Conservation (phyloP, 2,888 invertebrate genomes). For the Periphyllus acericola region DNA sequence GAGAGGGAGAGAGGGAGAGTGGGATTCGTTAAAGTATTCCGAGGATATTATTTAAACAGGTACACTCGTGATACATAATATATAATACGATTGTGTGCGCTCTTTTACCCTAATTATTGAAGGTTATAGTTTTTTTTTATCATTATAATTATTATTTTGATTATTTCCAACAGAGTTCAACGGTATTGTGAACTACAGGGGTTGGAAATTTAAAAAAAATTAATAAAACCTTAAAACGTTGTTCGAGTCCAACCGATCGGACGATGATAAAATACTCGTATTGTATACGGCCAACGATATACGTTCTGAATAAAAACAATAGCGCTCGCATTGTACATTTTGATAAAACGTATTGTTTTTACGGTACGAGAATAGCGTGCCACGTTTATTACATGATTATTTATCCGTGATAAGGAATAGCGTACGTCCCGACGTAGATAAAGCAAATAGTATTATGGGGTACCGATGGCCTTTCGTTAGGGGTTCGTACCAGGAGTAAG, state of each 20-base stretch:
- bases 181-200: too few relatives aligned
- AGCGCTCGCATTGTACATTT: neutral
- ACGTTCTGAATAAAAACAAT: neutral
- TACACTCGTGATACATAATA: neutral
- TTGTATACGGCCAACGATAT: neutral
- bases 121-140: neutral
- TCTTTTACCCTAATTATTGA: neutral
- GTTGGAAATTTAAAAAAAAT: too few relatives aligned
- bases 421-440: slow-evolving; percentile 12
- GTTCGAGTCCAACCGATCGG: neutral
- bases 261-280: neutral
- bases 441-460: neutral
- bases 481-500: neutral
- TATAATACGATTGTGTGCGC: neutral
- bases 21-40: neutral
- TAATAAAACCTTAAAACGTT: neutral
- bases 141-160: too few relatives aligned
- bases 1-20: too few relatives aligned
- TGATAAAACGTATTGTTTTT: neutral
- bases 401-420: neutral
- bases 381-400: neutral
- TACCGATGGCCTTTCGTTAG: neutral
- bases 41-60: neutral
- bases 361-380: neutral
- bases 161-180: too few relatives aligned